A percentile compares a stretch with the other conserved stretches of the same genome.
Conservation (phyloP, 2,113 vertebrate genomes). For the Alaudala cheleensis region DNA sequence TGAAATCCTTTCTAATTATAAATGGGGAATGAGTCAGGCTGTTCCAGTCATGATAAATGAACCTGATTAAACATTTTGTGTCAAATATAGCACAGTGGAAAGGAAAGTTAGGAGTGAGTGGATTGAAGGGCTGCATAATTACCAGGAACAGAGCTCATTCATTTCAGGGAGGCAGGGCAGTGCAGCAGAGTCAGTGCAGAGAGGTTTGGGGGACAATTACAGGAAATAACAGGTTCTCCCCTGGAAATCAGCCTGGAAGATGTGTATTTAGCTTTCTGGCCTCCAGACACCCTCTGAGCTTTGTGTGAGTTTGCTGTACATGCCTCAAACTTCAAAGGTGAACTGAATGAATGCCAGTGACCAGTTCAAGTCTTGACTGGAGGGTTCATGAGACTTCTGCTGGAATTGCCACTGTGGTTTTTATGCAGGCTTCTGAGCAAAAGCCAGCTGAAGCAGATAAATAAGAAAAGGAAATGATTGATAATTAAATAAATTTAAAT, state of each 20-base stretch:
- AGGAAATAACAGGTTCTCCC: not conserved
- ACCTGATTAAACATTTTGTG: conserved; percentile 57
- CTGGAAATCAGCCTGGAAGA: not conserved
- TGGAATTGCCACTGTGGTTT: not conserved
- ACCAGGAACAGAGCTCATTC: not conserved
- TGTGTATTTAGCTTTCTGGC: not conserved
- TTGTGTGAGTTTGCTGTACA: not conserved
- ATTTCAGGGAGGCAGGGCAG: not conserved
- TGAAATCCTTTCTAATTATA: conserved; percentile 61
- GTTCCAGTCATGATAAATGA: conserved; percentile 57
- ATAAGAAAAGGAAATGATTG: not conserved
- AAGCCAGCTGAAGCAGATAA: not conserved
- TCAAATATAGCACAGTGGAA: conserved; percentile 50
- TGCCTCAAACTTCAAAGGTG: not conserved
- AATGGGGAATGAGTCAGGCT: conserved; percentile 58
- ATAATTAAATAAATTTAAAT: not conserved
- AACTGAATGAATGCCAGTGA: not conserved
- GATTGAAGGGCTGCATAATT: conserved; percentile 36
- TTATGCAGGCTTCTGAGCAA: not conserved
- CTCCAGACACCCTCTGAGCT: not conserved
- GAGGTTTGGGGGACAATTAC: not conserved
- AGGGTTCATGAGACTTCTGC: not conserved
- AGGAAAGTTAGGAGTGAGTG: conserved; percentile 30
- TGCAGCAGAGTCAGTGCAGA: accelerated
- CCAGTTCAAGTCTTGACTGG: not conserved